Base-by-base conservation (phyloP, 1,140 invertebrate species). In the Drosophila pseudoananassae region DNA sequence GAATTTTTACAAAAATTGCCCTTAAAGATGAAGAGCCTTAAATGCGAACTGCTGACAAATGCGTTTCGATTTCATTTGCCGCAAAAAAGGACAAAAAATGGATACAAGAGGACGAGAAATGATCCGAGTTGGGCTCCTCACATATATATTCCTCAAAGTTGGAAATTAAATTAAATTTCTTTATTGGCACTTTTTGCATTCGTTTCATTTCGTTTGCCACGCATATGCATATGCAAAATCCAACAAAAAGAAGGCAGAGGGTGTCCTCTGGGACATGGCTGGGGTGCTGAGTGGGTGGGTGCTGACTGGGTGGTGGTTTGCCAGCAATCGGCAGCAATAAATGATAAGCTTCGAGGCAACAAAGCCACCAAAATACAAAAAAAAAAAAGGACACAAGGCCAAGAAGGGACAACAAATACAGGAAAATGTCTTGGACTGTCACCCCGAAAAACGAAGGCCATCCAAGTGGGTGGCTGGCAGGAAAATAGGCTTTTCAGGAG, bases 151-250 rank as follows among this genome's bases (percentile, higher is more conserved):
- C 12, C 49, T 66, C 56, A 83, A 60, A 78, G 74, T 83, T 78
- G 74, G 54, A 59, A 85, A 87, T 85, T 81, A 85, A 85, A 85
- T 85, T 81, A 85, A 85, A 85, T 85, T 85, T 84, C 68, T 64
- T 85, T 85, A 85, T 85, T 85, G 81, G 68, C 81, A 77, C 59
- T 70, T 85, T 78, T 71, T 60, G 52, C 56, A 51, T 43, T 68
- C 40, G 59, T 53, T 57, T 63, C 47, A 57, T 65, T 80, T 76
- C 61, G 43, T 77, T 61, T 63, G 63, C 66, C 14, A 63, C 78
- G 78, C 73, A 66, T 73, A 78, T 74, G 74, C 75, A 61, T 84
- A 76, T 79, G 80, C 63, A 68, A 76, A 76, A 53, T 12, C 15
- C 49, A 1, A 31, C 1, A 51, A 17, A 10, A 17, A 10, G 14